phyloP scores from a whole-genome alignment of 2,113 vertebrate species.

The Sminthopsis crassicaudata region DNA sequence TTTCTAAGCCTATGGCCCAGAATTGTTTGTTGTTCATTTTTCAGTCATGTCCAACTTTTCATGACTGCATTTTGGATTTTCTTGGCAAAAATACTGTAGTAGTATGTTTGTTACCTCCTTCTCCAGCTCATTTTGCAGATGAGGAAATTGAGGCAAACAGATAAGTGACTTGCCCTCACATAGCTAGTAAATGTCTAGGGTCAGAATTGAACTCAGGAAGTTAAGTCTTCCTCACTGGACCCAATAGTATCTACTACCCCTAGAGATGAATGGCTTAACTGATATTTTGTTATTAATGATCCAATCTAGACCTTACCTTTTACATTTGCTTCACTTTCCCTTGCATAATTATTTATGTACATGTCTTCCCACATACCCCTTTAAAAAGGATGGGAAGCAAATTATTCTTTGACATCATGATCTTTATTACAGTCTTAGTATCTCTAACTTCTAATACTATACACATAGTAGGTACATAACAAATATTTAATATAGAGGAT shows the following conservation, averaged over 20 bases:
- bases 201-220: background rate
- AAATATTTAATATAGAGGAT: background rate
- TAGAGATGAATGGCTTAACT: background rate
- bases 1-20: conserved; percentile 35
- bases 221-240: background rate
- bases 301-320: background rate
- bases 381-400: background rate
- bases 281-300: background rate
- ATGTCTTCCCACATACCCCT: background rate
- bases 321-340: background rate
- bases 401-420: background rate
- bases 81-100: background rate
- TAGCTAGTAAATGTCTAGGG: background rate
- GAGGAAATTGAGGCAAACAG: background rate
- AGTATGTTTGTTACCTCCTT: background rate
- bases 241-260: background rate
- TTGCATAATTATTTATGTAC: background rate
- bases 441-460: background rate
- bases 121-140: background rate
- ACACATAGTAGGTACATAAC: background rate
- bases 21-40: background rate
- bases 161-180: background rate
- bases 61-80: background rate
- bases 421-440: background rate
- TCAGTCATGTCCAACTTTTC: background rate